phyloP scores from a whole-genome alignment of 2,113 vertebrate species.

The Dipodomys spectabilis region DNA sequence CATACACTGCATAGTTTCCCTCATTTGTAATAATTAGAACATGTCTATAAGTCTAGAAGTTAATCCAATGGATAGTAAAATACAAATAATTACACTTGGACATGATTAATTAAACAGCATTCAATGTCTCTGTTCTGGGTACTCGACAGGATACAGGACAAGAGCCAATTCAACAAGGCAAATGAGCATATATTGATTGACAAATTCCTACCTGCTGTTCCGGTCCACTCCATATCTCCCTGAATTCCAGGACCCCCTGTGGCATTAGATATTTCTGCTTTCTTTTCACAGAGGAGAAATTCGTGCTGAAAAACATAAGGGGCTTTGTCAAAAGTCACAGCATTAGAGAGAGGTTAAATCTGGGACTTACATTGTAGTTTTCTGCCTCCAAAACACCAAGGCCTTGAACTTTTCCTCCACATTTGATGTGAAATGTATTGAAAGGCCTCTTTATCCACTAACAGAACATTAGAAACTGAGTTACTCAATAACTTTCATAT shows the following conservation, averaged over 20 bases:
- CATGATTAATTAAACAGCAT: no score
- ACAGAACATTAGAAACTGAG: not conserved
- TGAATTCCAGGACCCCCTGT: not conserved
- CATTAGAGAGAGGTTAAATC: not conserved
- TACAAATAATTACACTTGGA: no score
- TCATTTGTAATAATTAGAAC: no score
- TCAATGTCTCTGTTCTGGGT: not conserved
- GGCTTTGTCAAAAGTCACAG: conserved; percentile 29
- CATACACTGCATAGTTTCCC: no score
- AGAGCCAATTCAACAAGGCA: not conserved
- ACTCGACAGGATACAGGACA: not conserved
- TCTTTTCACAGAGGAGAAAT: not conserved
- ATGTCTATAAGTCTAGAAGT: no score
- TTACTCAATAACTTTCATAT: not conserved
- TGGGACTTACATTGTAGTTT: not conserved
- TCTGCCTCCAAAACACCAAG: not conserved
- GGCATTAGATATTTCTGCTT: not conserved
- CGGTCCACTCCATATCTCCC: not conserved
- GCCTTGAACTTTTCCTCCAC: not conserved
- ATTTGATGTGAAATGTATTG: not conserved
- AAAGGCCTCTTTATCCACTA: not conserved
- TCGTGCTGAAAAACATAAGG: not conserved
- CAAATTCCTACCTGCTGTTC: not conserved
- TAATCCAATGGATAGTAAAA: no score
- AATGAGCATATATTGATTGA: not conserved